Conservation (phyloP, 1,140 invertebrate species). For the Myzus persicae region DNA sequence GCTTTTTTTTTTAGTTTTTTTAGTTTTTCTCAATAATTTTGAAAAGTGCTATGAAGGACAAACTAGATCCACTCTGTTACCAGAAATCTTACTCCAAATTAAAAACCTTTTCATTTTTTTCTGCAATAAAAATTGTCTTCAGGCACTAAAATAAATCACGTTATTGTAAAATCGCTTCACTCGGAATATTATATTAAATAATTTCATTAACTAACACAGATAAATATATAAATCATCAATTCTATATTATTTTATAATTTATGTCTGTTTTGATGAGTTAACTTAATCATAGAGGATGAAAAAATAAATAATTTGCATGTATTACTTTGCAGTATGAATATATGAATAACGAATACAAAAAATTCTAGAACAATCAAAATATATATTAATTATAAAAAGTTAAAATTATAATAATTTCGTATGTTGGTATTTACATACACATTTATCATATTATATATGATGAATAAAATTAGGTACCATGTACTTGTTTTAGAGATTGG, state of each 20-base stretch:
- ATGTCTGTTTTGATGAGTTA: neutral
- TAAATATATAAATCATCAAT: neutral
- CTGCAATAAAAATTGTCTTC: neutral
- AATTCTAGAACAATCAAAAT: neutral
- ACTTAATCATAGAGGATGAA: neutral
- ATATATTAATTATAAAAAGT: neutral
- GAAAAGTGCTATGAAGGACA: neutral
- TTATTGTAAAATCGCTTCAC: neutral
- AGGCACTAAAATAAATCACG: neutral
- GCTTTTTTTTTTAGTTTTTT: neutral
- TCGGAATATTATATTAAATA: neutral
- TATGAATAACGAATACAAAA: neutral
- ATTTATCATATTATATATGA: neutral
- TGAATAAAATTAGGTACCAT: neutral
- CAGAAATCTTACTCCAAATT: neutral
- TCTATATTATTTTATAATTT: neutral
- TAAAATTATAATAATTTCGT: neutral
- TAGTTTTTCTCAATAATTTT: neutral
- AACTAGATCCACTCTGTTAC: neutral
- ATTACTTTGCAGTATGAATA: neutral
- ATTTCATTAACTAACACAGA: neutral
- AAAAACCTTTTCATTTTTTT: neutral
- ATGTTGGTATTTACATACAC: neutral
- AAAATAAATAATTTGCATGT: neutral
- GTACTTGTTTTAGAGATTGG: neutral